phyloP scores from a whole-genome alignment of 2,888 invertebrate genomes.

The Electrophaes corylata region DNA sequence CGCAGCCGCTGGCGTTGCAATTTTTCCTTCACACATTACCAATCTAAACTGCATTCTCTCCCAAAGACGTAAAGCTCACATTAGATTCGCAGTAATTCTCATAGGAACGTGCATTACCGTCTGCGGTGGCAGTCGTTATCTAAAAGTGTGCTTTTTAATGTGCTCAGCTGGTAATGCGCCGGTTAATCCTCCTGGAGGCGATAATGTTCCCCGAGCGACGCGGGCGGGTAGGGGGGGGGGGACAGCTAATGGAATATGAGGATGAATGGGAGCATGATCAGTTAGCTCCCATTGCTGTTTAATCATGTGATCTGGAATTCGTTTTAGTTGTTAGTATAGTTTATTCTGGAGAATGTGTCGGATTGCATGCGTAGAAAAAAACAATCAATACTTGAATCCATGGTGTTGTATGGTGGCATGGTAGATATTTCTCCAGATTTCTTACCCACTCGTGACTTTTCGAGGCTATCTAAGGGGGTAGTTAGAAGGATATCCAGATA shows the following conservation, averaged over 20 bases:
- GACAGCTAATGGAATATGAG: constrained; percentile 16
- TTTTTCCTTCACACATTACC: constrained; percentile 5
- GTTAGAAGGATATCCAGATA: no score
- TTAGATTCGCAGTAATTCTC: neutral
- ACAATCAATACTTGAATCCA: no score
- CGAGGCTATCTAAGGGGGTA: no score
- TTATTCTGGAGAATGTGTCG: neutral
- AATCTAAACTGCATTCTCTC: neutral
- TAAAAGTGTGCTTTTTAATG: constrained; percentile 32
- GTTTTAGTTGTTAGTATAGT: no score
- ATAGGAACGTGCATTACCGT: constrained; percentile 23
- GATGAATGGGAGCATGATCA: constrained; percentile 13
- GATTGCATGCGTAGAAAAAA: neutral
- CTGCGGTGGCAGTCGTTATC: constrained; percentile 25
- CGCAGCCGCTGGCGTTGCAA: constrained; percentile 17
- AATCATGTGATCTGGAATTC: neutral
- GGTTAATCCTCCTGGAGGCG: constrained; percentile 21
- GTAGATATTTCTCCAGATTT: no score
- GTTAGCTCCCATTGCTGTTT: neutral
- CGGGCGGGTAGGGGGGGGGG: no score
- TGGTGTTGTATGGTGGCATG: no score
- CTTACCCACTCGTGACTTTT: no score
- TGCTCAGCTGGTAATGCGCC: constrained; percentile 25
- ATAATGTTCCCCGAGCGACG: constrained; percentile 10
- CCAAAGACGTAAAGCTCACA: neutral